Evolutionary conservation across 2,888 invertebrate species (phyloP), one percentile per base, ranked within the genome.

Genomic region (Tiliacea citrago): DNA sequence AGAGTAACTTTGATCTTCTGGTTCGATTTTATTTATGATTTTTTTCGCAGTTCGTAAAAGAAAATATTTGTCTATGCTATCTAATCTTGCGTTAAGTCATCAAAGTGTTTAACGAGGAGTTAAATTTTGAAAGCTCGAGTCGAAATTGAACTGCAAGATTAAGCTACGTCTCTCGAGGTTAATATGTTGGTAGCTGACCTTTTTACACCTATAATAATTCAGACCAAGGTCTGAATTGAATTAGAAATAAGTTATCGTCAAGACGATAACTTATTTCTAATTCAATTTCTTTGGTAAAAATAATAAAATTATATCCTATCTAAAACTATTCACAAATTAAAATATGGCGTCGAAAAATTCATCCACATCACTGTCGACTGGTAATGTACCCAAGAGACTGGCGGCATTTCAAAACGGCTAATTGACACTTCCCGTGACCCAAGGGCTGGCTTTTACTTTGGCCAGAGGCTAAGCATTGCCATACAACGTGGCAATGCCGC

Each of bases 1-100:
- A 74, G 81, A 75, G 53, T 76, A 80, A 80, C 86, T 90, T 90
- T 90, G 86, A 90, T 88, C 85, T 83, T 85, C 65, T 67, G 80
- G 72, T 77, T 75, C 51, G 53, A 13, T 47, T 75, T 81, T 83
- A 79, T 83, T 78, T 81, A 81, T 80, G 62, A 51, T 75, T 74
- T 86, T 86, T 79, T 70, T 60, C 69, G 53, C 60, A 65, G 63
- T 75, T 75, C 73, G 71, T 24, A 8, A 75, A 60, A 60, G 60
- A 77, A 80, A 79, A 79, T 82, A 76, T 82, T 86, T 83, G 29
- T 29, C 13, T 61, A 76, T 68, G 58, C 58, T 86, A 68, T 74
- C 73, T 77, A 84, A 82, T 79, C 76, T 77, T 77, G 73, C 76
- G 73, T 79, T 76, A 66, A 81, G 35, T 79, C 75, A 67, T 86